Percentiles rank a stretch among this genome's conserved stretches.
Conservation (phyloP, 1,140 invertebrate species). For the Liolophura sinensis region DNA sequence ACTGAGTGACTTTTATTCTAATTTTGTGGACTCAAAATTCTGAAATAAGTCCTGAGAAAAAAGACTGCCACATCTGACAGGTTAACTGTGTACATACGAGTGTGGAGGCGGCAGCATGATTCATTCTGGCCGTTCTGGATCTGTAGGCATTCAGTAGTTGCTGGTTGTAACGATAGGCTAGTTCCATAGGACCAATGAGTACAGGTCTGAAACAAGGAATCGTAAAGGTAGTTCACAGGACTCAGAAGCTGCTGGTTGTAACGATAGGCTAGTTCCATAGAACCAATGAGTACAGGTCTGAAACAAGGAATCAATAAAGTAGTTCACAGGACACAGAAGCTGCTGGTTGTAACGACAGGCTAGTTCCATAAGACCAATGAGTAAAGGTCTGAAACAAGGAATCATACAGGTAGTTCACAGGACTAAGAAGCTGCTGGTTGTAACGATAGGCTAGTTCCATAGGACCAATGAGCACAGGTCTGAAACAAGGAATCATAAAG, state of each 20-base stretch:
- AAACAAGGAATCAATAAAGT: no score
- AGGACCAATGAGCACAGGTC: slow-evolving; percentile 13
- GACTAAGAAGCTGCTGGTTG: slow-evolving; percentile 48
- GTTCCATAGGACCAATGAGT: slow-evolving; percentile 35
- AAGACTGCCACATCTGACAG: no score
- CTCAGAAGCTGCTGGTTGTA: slow-evolving; percentile 48
- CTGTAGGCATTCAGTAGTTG: slow-evolving; percentile 44
- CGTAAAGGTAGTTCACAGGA: no score
- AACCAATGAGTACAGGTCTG: slow-evolving; percentile 5
- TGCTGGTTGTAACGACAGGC: slow-evolving; percentile 44
- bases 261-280: slow-evolving; percentile 40
- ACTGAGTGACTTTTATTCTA: no score
- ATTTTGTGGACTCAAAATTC: no score
- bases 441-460: slow-evolving; percentile 41
- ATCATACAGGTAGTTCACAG: no score
- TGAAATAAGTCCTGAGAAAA: no score
- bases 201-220: no score
- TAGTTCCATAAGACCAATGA: slow-evolving; percentile 33
- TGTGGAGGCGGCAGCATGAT: slow-evolving; percentile 29
- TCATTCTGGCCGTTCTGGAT: slow-evolving; percentile 35
- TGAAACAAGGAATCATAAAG: no score
- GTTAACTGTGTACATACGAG: slow-evolving; percentile 26
- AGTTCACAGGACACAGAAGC: slow-evolving; percentile 29
- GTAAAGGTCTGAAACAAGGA: no score
- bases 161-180: slow-evolving; percentile 44